Evolutionary conservation across 2,113 vertebrate genomes (phyloP).

Genomic region (Indri indri): DNA sequence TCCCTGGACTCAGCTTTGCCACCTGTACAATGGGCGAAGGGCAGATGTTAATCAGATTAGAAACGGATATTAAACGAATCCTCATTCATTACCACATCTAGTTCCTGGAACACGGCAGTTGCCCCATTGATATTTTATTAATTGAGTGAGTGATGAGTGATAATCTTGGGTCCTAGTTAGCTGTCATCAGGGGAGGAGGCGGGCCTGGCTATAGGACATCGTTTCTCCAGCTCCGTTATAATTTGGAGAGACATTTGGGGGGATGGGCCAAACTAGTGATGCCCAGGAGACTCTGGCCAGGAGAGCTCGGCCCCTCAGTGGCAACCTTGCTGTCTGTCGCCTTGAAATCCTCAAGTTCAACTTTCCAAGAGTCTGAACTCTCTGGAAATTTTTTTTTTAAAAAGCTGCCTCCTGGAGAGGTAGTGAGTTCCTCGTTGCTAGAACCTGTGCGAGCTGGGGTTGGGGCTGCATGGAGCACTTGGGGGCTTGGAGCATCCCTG

Average conservation of each 20-base stretch:
- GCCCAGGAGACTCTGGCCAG: background rate
- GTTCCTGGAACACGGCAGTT: background rate
- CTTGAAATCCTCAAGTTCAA: background rate
- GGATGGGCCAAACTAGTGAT: background rate
- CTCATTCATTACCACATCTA: background rate
- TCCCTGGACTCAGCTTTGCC: background rate
- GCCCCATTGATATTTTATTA: background rate
- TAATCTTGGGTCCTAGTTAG: background rate
- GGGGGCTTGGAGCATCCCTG: background rate
- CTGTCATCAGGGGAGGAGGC: background rate
- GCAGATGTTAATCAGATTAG: background rate
- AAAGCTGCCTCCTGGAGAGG: background rate
- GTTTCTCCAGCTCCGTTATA: background rate
- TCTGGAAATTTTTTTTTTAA: background rate
- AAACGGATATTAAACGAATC: background rate
- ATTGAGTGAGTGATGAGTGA: background rate
- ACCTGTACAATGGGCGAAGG: slow-evolving; percentile 45
- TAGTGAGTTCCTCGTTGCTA: background rate
- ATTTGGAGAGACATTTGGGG: background rate
- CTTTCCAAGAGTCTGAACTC: background rate
- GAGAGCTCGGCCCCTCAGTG: background rate
- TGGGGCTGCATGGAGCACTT: background rate
- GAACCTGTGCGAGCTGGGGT: background rate
- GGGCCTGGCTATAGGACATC: background rate
- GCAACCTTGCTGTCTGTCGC: background rate